A percentile compares a stretch with the other conserved stretches of the same genome.
Evolutionary conservation across 1,140 invertebrate genomes (phyloP).

Genomic region (Ephestia elutella): DNA sequence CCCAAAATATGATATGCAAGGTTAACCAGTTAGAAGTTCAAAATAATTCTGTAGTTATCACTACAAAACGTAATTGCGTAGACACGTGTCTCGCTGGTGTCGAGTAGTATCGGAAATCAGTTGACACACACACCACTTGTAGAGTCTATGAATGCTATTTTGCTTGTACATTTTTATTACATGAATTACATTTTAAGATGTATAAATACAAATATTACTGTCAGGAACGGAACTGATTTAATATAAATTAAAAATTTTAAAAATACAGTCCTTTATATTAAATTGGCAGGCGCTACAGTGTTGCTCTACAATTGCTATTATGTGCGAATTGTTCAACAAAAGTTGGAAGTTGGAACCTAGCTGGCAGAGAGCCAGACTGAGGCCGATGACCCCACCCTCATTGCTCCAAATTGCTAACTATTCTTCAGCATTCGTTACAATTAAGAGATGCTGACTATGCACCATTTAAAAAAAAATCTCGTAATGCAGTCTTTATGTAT

Average conservation of each 20-base stretch:
- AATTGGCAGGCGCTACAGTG: background rate
- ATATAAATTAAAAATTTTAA: background rate
- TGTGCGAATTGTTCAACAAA: slow-evolving; percentile 34
- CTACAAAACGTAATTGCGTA: background rate
- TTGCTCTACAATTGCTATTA: background rate
- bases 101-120: background rate
- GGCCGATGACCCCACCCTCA: slow-evolving; percentile 33
- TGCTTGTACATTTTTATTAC: too few relatives aligned
- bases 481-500: too few relatives aligned
- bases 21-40: too few relatives aligned
- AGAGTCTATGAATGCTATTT: too few relatives aligned
- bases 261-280: too few relatives aligned
- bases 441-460: too few relatives aligned
- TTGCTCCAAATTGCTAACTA: slow-evolving; percentile 36
- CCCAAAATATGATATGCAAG: too few relatives aligned
- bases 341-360: slow-evolving; percentile 21
- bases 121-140: too few relatives aligned
- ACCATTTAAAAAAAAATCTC: too few relatives aligned
- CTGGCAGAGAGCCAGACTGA: slow-evolving; percentile 36
- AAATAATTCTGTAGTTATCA: too few relatives aligned
- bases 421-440: slow-evolving; percentile 16
- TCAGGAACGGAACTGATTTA: background rate
- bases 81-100: background rate
- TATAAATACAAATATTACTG: too few relatives aligned
- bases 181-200: too few relatives aligned